A percentile compares a stretch with the other conserved stretches of the same genome.
Conservation (phyloP, 1,140 invertebrate species). For the Leptopilina boulardi region DNA sequence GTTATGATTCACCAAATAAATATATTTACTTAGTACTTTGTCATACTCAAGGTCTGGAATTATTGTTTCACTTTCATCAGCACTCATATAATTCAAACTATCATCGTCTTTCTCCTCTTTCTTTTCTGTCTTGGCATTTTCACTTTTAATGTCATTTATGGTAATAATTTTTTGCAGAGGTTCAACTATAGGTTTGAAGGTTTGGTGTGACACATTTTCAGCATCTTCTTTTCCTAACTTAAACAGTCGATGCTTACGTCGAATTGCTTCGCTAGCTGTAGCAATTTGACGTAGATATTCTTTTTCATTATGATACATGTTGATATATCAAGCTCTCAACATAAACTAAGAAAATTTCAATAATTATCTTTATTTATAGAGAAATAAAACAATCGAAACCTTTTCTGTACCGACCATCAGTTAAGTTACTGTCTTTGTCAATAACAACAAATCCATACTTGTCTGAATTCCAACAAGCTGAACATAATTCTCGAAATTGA, state of each 20-base stretch:
- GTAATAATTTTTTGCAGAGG: background rate
- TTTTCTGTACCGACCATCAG: background rate
- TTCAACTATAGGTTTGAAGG: background rate
- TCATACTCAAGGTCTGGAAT: too few relatives aligned
- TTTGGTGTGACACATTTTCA: background rate
- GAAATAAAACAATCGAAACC: background rate
- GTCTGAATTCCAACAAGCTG: too few relatives aligned
- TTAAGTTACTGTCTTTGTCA: background rate
- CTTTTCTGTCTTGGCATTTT: background rate
- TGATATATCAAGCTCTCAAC: background rate
- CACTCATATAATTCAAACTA: too few relatives aligned
- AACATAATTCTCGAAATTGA: too few relatives aligned
- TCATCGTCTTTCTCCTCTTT: too few relatives aligned
- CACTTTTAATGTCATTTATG: background rate
- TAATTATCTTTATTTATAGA: background rate
- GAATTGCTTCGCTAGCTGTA: background rate
- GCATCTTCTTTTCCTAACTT: background rate
- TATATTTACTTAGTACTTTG: too few relatives aligned
- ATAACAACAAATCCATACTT: too few relatives aligned
- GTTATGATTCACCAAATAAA: too few relatives aligned
- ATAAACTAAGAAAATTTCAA: background rate
- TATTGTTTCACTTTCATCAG: too few relatives aligned
- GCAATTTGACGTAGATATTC: conserved; percentile 35
- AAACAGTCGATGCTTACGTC: background rate
- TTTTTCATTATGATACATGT: conserved; percentile 20